Base-by-base conservation (phyloP, 64 coral and sea anemone genomes). In the Hydrozoanthus tunicans region DNA sequence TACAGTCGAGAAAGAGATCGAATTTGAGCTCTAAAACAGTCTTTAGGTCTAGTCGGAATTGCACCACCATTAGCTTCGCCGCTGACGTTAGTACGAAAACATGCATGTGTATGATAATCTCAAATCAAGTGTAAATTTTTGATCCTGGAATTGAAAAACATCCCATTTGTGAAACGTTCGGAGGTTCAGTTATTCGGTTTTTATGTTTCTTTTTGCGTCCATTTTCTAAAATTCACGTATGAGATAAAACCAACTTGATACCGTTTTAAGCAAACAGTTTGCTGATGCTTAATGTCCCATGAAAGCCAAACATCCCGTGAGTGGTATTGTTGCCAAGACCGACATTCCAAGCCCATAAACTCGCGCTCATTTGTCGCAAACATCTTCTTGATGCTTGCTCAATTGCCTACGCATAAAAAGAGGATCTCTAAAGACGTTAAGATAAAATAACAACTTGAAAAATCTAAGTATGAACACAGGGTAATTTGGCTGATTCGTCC, bases 381-480 rank as follows among this genome's bases (percentile, higher is more conserved):
- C 52, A 24, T 43, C 55, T 53, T 64, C 27, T 53, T 6, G 53
- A 55, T 88, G 59, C 84, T 88, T 88, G 84, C 72, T 56, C 9
- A 74, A 88, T 73, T 59, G 23, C 17, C 25, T 58, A 27, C 74
- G 69, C 13, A 88, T 61, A 54, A 59, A 58, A 15, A 88, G 56
- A 71, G 83, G 25, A 88, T 67, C 25, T 15, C 14, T 57, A 54
- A 57, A 73, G 58, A 88, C 73, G 56, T 60, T 32, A 5, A 67
- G 68, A 88, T 88, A 74, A 88, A 88, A 20, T 88, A 20, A 62
- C 59, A 15, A 73, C 68, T 88, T 23, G 59, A 73, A 58, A 73
- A 74, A 70, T 25, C 68, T 61, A 32, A 59, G 55, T 58, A 88
- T 59, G 20, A 73, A 58, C 73, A 74, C 73, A 32, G 24, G 59